Conservation (phyloP, 2,888 invertebrate species). For the Metalampra italica region DNA sequence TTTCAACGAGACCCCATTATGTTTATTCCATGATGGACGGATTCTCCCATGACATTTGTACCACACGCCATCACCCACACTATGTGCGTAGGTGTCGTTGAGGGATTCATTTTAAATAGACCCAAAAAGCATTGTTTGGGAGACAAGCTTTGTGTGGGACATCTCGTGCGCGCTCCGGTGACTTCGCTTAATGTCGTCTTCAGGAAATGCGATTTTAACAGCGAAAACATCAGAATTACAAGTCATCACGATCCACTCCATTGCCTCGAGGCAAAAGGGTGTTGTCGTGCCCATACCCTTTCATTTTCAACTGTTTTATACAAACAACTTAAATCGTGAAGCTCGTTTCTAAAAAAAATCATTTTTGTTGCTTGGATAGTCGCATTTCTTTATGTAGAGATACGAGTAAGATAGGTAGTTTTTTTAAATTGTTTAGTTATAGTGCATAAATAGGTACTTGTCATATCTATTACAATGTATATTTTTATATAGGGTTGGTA, state of each 20-base stretch:
- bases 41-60: constrained; percentile 28
- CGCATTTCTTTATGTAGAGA: constrained; percentile 8
- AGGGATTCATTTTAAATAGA: constrained; percentile 69
- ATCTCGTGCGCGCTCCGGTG: constrained; percentile 62
- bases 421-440: constrained; percentile 9
- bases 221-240: constrained; percentile 74
- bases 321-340: constrained; percentile 48
- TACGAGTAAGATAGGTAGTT: no score
- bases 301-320: constrained; percentile 53
- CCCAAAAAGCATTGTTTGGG: constrained; percentile 59
- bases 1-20: neutral
- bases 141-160: constrained; percentile 51
- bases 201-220: constrained; percentile 78
- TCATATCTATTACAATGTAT: neutral
- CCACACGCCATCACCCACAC: constrained; percentile 25
- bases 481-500: neutral
- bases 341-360: constrained; percentile 30
- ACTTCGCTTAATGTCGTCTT: constrained; percentile 58
- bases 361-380: constrained; percentile 12
- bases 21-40: neutral
- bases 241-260: constrained; percentile 67
- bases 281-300: constrained; percentile 62
- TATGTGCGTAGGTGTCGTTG: constrained; percentile 59
- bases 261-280: constrained; percentile 71
- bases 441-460: no score